These are phyloP conservation scores for Halictus quadricinctus DNA, from an alignment of 2,888 invertebrate species.

Conservation along the genomic window DNA sequence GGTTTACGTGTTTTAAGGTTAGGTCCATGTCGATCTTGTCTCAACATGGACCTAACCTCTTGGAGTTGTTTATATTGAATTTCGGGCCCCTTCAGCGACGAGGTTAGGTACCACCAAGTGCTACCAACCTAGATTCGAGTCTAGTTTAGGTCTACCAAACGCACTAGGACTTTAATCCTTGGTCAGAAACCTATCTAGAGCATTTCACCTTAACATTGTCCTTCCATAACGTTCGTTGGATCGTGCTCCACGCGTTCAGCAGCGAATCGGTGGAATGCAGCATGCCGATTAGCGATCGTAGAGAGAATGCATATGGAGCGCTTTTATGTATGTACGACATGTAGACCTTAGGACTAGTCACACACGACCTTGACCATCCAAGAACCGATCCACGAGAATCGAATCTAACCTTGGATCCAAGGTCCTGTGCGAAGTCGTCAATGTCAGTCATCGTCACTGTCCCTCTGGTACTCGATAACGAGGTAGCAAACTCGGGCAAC, in stretches of 20 bases:
- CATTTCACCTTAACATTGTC: neutral
- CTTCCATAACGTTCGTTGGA: neutral
- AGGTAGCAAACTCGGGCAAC: neutral
- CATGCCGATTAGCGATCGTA: constrained; percentile 69
- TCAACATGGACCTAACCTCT: no score
- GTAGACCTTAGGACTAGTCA: constrained; percentile 29
- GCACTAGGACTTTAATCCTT: neutral
- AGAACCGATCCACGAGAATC: neutral
- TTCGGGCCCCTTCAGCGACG: no score
- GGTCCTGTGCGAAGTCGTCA: neutral
- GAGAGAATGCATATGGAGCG: constrained; percentile 57
- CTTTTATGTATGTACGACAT: constrained; percentile 48
- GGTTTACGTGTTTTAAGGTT: no score
- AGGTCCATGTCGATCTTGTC: no score
- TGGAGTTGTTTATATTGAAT: no score
- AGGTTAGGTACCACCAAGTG: neutral
- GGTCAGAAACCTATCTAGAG: neutral
- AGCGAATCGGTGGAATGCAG: constrained; percentile 61
- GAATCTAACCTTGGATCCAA: neutral
- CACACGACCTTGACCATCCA: constrained; percentile 1
- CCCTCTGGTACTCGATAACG: neutral
- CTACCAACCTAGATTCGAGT: neutral
- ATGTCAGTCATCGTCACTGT: constrained; percentile 6
- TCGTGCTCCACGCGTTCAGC: neutral
- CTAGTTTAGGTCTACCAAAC: neutral